phyloP scores from a whole-genome alignment of 2,888 invertebrate genomes.

The Elgonia sp. region DNA sequence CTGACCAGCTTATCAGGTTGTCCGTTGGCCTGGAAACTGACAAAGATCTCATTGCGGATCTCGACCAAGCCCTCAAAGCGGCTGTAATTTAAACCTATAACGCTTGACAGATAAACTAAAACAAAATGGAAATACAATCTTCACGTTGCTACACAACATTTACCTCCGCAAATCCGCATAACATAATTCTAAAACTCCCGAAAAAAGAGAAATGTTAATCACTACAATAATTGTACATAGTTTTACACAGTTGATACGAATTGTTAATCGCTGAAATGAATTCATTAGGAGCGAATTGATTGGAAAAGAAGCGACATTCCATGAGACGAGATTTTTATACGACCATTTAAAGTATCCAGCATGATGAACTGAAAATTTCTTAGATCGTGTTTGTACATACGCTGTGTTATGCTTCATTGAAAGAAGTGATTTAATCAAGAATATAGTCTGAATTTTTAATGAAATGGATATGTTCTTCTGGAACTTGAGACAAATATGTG shows the following conservation, averaged over 20 bases:
- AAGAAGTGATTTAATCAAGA: no score
- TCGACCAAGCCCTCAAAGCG: slow-evolving; percentile 93
- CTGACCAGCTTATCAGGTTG: slow-evolving; percentile 94
- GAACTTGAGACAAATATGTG: no score
- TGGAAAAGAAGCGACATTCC: background rate
- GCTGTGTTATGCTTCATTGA: no score
- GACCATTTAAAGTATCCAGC: background rate
- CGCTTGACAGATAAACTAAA: background rate
- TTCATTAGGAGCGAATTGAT: background rate
- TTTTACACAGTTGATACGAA: background rate
- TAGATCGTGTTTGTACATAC: no score
- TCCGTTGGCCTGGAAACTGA: slow-evolving; percentile 96
- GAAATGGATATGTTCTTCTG: no score
- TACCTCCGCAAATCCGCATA: background rate
- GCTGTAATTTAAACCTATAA: slow-evolving; percentile 66
- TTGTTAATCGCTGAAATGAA: background rate
- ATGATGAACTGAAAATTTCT: no score
- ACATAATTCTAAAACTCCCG: background rate
- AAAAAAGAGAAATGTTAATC: background rate
- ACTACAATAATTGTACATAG: background rate
- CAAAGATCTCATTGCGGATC: slow-evolving; percentile 94
- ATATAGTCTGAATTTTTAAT: no score
- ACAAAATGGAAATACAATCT: background rate
- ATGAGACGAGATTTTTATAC: background rate
- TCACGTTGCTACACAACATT: background rate